Conservation (phyloP, 2,797 vertebrate genomes). For the Schizopygopsis malacanthus region DNA sequence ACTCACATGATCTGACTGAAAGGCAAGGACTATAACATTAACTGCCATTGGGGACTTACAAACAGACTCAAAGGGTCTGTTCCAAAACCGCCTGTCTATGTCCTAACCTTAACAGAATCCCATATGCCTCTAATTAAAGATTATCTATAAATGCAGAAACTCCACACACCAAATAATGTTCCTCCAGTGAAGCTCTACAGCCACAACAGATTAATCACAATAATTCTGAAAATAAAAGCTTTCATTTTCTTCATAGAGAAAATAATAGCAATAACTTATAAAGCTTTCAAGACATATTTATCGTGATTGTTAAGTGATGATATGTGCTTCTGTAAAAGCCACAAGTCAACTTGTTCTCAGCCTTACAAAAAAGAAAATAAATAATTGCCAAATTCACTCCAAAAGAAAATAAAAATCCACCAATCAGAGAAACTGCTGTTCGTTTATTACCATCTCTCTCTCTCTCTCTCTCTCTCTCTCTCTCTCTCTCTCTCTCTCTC, state of each 20-base stretch:
- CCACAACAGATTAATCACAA: not conserved
- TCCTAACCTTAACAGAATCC: slow-evolving; percentile 8
- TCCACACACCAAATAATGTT: not conserved
- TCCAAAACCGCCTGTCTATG: not conserved
- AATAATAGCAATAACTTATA: not conserved
- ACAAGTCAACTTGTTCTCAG: not conserved
- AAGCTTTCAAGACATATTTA: not conserved
- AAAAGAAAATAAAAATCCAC: not conserved
- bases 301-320: not conserved
- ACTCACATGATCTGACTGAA: not conserved
- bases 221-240: not conserved
- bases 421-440: not conserved
- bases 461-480: not conserved
- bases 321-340: not conserved
- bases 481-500: not conserved
- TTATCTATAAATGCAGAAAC: not conserved
- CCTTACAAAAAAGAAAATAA: not conserved
- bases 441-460: not conserved
- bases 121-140: not conserved
- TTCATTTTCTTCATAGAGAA: not conserved
- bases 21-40: not conserved
- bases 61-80: not conserved
- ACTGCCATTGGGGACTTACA: not conserved
- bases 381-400: not conserved
- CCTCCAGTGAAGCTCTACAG: not conserved